A percentile compares a stretch with the other conserved stretches of the same genome.
Conservation (phyloP, 92 coral and sea anemone genomes). For the Parazoanthus atlanticus region DNA sequence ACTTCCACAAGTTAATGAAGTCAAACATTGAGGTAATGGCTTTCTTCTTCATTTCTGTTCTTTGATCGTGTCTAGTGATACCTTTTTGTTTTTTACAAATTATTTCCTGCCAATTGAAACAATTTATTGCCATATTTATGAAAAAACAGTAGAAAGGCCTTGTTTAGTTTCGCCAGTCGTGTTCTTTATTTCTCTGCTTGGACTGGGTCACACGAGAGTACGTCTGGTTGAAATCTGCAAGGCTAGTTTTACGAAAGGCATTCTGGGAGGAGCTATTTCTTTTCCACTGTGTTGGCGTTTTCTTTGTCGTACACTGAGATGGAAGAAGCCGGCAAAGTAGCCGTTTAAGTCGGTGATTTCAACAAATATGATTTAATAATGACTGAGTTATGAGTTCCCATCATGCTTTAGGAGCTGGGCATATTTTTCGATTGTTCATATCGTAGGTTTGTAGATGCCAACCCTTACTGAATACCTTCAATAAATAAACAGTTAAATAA, state of each 20-base stretch:
- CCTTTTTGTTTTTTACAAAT: not conserved
- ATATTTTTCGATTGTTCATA: no score
- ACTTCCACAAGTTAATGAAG: slow-evolving; percentile 60
- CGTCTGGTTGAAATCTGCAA: not conserved
- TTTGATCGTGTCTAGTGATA: not conserved
- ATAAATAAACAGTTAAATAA: no score
- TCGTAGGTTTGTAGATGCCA: no score
- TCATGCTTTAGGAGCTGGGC: not conserved
- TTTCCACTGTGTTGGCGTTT: not conserved
- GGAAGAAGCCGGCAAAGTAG: not conserved
- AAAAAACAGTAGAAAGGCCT: not conserved
- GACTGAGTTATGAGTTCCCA: not conserved
- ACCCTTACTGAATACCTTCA: no score
- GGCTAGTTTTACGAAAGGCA: not conserved
- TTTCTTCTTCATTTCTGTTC: not conserved
- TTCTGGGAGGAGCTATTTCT: not conserved
- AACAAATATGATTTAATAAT: no score
- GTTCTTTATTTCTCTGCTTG: not conserved
- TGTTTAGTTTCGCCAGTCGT: not conserved
- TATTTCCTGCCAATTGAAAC: not conserved
- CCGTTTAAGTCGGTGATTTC: not conserved
- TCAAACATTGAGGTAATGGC: slow-evolving; percentile 50
- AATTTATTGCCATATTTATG: not conserved
- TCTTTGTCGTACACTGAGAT: not conserved
- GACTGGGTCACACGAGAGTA: not conserved